Conservation (phyloP, 2,797 vertebrate species). For the Fistularia tabacaria region DNA sequence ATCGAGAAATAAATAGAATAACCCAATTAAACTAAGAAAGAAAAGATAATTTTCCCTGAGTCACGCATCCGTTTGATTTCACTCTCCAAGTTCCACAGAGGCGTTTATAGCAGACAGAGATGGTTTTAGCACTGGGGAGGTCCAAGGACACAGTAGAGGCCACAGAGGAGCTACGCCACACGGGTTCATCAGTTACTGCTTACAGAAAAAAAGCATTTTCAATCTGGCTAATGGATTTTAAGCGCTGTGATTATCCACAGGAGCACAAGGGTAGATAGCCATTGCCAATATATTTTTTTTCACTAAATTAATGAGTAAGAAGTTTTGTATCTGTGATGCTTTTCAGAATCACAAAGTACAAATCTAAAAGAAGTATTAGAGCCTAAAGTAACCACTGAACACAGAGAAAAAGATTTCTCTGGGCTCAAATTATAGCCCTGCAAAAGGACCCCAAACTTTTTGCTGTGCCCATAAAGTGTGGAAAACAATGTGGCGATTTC, state of each 20-base stretch:
- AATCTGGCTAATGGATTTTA: constrained; percentile 36
- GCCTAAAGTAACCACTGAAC: too few relatives aligned
- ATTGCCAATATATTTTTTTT: too few relatives aligned
- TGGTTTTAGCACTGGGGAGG: constrained; percentile 16
- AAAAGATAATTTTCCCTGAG: not conserved
- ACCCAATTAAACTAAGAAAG: not conserved
- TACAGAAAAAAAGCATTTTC: constrained; percentile 31
- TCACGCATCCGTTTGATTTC: constrained; percentile 4
- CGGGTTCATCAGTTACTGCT: constrained; percentile 24
- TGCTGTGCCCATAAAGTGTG: too few relatives aligned
- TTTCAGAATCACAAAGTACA: too few relatives aligned
- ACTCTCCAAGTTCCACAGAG: constrained; percentile 1
- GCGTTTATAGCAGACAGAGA: constrained; percentile 22
- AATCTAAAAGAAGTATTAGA: too few relatives aligned
- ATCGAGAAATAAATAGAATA: not conserved
- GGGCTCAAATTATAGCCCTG: too few relatives aligned
- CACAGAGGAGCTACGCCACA: constrained; percentile 37
- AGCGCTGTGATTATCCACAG: constrained; percentile 18
- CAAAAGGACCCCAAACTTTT: too few relatives aligned
- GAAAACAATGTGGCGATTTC: too few relatives aligned
- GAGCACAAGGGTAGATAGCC: constrained; percentile 3
- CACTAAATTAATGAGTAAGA: too few relatives aligned
- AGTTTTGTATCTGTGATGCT: too few relatives aligned
- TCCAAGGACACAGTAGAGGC: constrained; percentile 16
- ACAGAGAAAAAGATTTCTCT: too few relatives aligned